Evolutionary conservation across 2,888 invertebrate species (phyloP).

Genomic region (Pycnomerus fuliginosus): DNA sequence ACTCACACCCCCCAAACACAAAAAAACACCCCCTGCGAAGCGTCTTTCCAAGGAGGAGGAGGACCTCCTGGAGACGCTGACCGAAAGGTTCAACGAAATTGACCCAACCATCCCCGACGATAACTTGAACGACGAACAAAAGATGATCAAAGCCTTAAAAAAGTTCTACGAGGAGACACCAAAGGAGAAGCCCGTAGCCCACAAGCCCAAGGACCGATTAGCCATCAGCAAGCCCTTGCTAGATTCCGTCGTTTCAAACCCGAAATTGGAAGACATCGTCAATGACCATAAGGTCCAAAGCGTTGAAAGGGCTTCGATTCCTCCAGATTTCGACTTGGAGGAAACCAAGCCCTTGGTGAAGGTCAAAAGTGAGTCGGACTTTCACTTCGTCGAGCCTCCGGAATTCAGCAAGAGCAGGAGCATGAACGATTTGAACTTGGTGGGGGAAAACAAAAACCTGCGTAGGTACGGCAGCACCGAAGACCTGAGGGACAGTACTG

Average conservation of each 20-base stretch:
- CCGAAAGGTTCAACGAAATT: slow-evolving; percentile 42
- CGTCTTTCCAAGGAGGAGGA: slow-evolving; percentile 41
- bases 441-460: background rate
- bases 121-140: slow-evolving; percentile 42
- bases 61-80: slow-evolving; percentile 37
- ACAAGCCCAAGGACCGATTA: slow-evolving; percentile 42
- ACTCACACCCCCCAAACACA: no score
- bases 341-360: background rate
- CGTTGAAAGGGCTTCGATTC: slow-evolving; percentile 29
- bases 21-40: slow-evolving; percentile 2
- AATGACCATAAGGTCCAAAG: slow-evolving; percentile 38
- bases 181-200: slow-evolving; percentile 40
- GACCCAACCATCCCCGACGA: slow-evolving; percentile 42
- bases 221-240: slow-evolving; percentile 49
- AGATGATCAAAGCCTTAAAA: slow-evolving; percentile 43
- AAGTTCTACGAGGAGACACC: slow-evolving; percentile 36
- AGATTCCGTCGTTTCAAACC: slow-evolving; percentile 45
- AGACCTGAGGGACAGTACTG: slow-evolving; percentile 9
- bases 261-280: slow-evolving; percentile 41
- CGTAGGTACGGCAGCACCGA: slow-evolving; percentile 7
- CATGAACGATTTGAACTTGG: slow-evolving; percentile 2
- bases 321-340: no score
- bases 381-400: slow-evolving; percentile 1
- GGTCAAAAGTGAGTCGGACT: background rate
- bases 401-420: slow-evolving; percentile 5